Evolutionary conservation across 2,797 vertebrate species (phyloP).

Genomic region (Megaceryle alcyon): DNA sequence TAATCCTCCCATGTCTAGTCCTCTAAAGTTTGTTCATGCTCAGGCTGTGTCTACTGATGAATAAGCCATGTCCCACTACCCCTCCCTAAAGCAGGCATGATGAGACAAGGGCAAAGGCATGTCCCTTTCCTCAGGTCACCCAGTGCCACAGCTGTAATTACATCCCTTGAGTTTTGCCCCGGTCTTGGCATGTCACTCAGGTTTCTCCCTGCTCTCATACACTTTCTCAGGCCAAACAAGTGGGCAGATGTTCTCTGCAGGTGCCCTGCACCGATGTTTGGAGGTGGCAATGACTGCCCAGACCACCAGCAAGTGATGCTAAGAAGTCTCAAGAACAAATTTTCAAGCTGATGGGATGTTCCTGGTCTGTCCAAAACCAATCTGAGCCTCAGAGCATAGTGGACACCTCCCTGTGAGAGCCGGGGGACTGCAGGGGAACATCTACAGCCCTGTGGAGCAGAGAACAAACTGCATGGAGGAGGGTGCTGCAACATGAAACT

Average conservation of each 20-base stretch:
- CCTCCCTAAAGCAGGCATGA: not conserved
- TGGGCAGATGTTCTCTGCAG: not conserved
- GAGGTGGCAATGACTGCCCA: not conserved
- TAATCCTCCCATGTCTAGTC: not conserved
- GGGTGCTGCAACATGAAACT: not conserved
- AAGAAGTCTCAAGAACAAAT: not conserved
- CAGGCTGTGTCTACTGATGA: not conserved
- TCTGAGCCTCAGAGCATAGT: not conserved
- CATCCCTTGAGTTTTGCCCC: not conserved
- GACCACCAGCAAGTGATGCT: not conserved
- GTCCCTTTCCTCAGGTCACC: not conserved
- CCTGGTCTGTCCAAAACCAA: not conserved
- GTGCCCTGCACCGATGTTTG: not conserved
- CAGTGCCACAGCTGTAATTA: not conserved
- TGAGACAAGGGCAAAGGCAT: not conserved
- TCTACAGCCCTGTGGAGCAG: not conserved
- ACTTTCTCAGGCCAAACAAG: not conserved
- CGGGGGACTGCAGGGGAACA: rapidly evolving
- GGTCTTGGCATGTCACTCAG: not conserved
- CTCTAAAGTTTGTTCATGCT: not conserved
- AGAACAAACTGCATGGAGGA: not conserved
- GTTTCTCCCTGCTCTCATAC: not conserved
- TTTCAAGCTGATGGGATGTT: not conserved
- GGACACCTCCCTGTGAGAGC: not conserved
- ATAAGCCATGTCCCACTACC: not conserved